These are phyloP conservation scores for Stegastes partitus DNA, from an alignment of 2,113 vertebrate genomes.

Conservation along the genomic window DNA sequence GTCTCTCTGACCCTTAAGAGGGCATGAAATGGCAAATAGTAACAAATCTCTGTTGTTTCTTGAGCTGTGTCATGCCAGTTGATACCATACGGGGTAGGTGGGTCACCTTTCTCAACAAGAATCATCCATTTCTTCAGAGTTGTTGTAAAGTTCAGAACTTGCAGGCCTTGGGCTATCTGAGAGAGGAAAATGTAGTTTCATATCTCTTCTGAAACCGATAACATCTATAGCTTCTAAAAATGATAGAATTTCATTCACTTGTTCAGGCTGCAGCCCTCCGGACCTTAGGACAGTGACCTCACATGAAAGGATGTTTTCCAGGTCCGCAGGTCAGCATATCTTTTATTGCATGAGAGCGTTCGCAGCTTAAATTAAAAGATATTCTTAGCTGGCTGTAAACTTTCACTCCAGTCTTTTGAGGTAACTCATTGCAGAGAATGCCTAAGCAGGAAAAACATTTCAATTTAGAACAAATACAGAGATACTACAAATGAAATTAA, in stretches of 20 bases:
- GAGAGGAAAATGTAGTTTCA: neutral
- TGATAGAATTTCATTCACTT: slow-evolving; percentile 46
- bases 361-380: slow-evolving; percentile 76
- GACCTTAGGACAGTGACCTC: slow-evolving; percentile 51
- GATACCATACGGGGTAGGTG: slow-evolving; percentile 69
- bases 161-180: slow-evolving; percentile 72
- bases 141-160: slow-evolving; percentile 67
- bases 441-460: slow-evolving; percentile 63
- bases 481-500: too few species aligned
- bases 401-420: slow-evolving; percentile 25
- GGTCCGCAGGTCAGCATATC: slow-evolving; percentile 59
- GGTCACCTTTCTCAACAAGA: slow-evolving; percentile 76
- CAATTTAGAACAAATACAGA: neutral
- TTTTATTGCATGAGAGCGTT: slow-evolving; percentile 65
- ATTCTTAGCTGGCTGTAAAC: slow-evolving; percentile 73
- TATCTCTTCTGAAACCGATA: slow-evolving; percentile 16
- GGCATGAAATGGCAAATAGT: slow-evolving; percentile 71
- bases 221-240: slow-evolving; percentile 21
- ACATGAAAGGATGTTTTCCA: slow-evolving; percentile 43
- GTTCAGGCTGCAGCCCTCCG: slow-evolving; percentile 53
- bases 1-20: slow-evolving; percentile 41
- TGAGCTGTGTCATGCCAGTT: slow-evolving; percentile 71
- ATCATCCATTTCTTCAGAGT: slow-evolving; percentile 65
- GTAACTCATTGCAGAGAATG: neutral
- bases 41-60: slow-evolving; percentile 58